Evolutionary conservation across 1,140 invertebrate species (phyloP), one percentile per base, ranked within the genome.

Genomic region (Planococcus citri): DNA sequence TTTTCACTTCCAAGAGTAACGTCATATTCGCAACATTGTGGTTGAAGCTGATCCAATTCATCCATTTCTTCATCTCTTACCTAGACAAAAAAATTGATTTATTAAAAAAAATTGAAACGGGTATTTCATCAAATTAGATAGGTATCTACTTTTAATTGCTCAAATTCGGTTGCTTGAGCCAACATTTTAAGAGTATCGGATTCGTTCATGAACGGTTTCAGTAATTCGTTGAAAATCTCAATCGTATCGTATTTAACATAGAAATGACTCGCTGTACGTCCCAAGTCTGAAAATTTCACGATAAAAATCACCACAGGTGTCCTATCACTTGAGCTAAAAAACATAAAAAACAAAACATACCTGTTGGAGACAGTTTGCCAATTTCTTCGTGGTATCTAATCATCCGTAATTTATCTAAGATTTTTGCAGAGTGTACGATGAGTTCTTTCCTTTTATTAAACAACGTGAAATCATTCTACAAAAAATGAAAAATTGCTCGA

Each of bases 181-280:
- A 99, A 86, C 83, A 99, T 87, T 71, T 83, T 83, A 9, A 99
- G 79, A 41, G 98, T 88, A 73, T 94, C 89, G 1, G 86, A 84
- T 73, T 97, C 92, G 25, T 85, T 88, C 92, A 98, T 95, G 10
- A 88, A 79, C 14, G 86, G 82, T 64, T 84, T 84, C 72, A 91
- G 82, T 72, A 87, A 80, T 75, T 91, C 87, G 78, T 95, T 94
- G 76, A 97, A 91, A 41, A 89, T 86, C 79, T 95, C 90, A 73
- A 99, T 88, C 0, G 96, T 98, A 75, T 96, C 92, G 78, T 94
- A 94, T 75, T 96, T 98, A 57, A 99, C 94, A 78, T 99, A 99
- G 80, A 90, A 99, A 79, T 98, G 92, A 77, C 94, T 97, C 0
- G 97, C 94, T 67, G 93, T 98, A 70, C 97, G 83, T 0, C 97